Base-by-base conservation (phyloP, 1,140 invertebrate species). In the Magallana gigas region DNA sequence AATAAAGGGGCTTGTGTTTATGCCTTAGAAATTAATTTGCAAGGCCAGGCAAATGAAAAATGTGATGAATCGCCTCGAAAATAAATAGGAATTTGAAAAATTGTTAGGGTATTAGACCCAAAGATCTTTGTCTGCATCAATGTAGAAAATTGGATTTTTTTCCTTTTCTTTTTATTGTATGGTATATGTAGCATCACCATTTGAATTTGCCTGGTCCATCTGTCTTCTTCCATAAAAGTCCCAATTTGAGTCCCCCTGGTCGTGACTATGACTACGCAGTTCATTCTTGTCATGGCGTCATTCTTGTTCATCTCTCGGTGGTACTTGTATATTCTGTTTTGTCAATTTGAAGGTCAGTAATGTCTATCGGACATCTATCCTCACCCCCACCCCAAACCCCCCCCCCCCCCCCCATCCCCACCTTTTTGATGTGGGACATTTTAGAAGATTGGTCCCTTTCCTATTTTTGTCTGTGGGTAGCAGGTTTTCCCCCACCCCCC, bases 221-320 rank as follows among this genome's bases (percentile, higher is more conserved):
- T 76, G 68, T 29, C 68, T 76, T 29, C 68, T 76, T 36, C 36
- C 18, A 76, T 76, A 29, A 76, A 76, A 76, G 68, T 76, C 68
- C 68, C 68, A 76, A 76, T 76, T 8, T 29, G 36, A 76, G 68
- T 76, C 68, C 68, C 68, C 6, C 36, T 48, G 23, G 68, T 76
- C 68, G 2, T 71, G 64, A 71, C 68, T 23, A 36, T 76, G 68
- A 9, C 68, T 76, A 76, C 68, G 68, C 68, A 76, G 68, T 76
- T 76, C 68, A 23, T 9, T 76, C 68, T 11, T 29, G 68, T 76
- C 68, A 76, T 76, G 68, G 29, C 23, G 9, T 29, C 68, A 36
- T 29, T 76, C 29, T 29, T 76, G 23, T 23, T 76, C 23, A 18
- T 29, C 14, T 14, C 14, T 76, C 68, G 14, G 23, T 29, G 12